These are phyloP conservation scores for Meliscaeva auricollis DNA, from an alignment of 2,888 invertebrate species.

Conservation along the genomic window DNA sequence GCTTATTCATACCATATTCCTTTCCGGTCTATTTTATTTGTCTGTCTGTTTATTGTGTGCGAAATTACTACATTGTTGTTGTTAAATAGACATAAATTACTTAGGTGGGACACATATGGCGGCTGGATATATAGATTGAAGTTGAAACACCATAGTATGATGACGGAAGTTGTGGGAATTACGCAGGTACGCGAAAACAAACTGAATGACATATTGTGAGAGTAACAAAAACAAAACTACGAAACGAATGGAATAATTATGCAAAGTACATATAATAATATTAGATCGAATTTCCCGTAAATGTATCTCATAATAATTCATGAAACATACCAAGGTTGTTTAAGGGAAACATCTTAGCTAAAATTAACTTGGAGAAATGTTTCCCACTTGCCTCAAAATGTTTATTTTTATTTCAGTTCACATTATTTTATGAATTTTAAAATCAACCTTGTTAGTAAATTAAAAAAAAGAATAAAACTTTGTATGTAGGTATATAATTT, in stretches of 20 bases:
- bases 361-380: not conserved
- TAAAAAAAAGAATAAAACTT: too few species aligned
- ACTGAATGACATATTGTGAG: slow-evolving; percentile 65
- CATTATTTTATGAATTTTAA: too few species aligned
- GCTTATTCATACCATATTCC: slow-evolving; percentile 1
- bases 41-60: slow-evolving; percentile 11
- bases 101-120: slow-evolving; percentile 11
- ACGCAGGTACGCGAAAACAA: slow-evolving; percentile 37
- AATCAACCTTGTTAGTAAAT: too few species aligned
- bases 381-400: not conserved
- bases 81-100: slow-evolving; percentile 31
- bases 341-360: not conserved
- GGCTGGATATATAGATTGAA: not conserved
- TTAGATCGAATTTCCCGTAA: slow-evolving; percentile 17
- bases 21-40: slow-evolving; percentile 40
- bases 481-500: too few species aligned
- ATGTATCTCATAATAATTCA: slow-evolving; percentile 9
- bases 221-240: slow-evolving; percentile 24
- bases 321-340: slow-evolving; percentile 19
- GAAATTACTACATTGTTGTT: slow-evolving; percentile 19
- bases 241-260: slow-evolving; percentile 52
- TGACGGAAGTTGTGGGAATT: slow-evolving; percentile 65
- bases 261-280: slow-evolving; percentile 1
- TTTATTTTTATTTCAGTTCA: not conserved
- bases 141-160: not conserved